phyloP scores from a whole-genome alignment of 2,113 vertebrate genomes.

The Psammodynastes pulverulentus region DNA sequence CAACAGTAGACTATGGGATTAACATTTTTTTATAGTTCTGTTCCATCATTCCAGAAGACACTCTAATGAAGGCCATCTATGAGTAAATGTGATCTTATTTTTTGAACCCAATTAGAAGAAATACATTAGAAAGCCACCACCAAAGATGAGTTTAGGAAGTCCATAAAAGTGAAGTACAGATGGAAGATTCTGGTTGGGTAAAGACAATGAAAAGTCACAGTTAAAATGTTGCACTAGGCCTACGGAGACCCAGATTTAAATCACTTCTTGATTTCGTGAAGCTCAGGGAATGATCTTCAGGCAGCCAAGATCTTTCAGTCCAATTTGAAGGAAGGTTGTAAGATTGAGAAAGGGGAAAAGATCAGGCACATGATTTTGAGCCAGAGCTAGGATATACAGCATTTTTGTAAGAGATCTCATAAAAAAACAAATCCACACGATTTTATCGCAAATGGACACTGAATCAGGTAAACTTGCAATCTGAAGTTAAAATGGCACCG shows the following conservation, averaged over 20 bases:
- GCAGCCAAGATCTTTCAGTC: neutral
- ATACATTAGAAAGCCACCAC: neutral
- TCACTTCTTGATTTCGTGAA: neutral
- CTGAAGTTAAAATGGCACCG: neutral
- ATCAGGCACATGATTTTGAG: neutral
- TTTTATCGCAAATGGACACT: neutral
- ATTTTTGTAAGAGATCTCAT: neutral
- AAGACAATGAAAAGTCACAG: neutral
- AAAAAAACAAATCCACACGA: neutral
- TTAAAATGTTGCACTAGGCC: neutral
- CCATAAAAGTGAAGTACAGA: neutral
- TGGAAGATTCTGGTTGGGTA: neutral
- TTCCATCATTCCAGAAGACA: neutral
- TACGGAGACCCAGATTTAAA: neutral
- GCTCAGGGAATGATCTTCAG: neutral
- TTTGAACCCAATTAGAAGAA: neutral
- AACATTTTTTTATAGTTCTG: too few relatives aligned
- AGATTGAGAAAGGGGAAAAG: neutral
- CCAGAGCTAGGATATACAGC: neutral
- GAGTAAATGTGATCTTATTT: neutral
- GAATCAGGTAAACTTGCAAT: neutral
- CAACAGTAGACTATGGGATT: neutral
- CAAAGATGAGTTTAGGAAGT: neutral
- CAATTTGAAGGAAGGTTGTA: neutral
- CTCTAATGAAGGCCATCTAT: neutral